Base-by-base conservation (phyloP, 2,888 invertebrate genomes). In the Oscheius myriophilus region DNA sequence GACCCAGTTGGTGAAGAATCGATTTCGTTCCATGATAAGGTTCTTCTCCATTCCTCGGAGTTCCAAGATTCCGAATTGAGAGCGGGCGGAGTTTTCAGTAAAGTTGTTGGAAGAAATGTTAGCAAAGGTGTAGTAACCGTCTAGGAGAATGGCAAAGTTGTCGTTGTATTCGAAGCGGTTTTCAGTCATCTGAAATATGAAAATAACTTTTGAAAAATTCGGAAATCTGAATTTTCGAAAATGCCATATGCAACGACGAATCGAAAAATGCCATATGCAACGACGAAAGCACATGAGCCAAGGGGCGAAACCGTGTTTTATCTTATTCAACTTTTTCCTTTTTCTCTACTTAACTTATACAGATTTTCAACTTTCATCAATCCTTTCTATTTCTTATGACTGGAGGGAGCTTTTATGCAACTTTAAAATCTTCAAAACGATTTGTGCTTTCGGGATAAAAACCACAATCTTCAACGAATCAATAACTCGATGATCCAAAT, bases 21-120 rank as follows among this genome's bases (percentile, higher is more conserved):
- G 72, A 70, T 86, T 86, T 21, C 84, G 54, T 82, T 92, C 91
- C 68, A 97, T 92, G 69, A 91, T 90, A 88, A 97, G 90, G 82
- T 93, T 92, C 88, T 98, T 98, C 87, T 98, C 98, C 95, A 97
- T 98, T 11, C 98, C 98, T 25, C 73, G 52, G 12, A 85, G 45
- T 25, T 82, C 79, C 23, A 83, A 41, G 41, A 95, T 87, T 0
- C 95, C 93, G 16, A 89, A 90, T 80, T 91, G 39, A 83, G 72
- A 58, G 83, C 82, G 91, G 82, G 97, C 97, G 43, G 89, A 89
- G 86, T 98, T 98, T 68, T 92, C 92, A 1, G 91, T 91, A 85
- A 96, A 96, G 7, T 91, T 89, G 87, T 94, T 96, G 66, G 91
- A 91, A 0, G 93, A 92, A 42, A 97, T 91, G 84, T 94, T 95